Percentiles rank a stretch among this genome's conserved stretches.
These are phyloP conservation scores for Bombus waltoni DNA, from an alignment of 1,140 invertebrate species.

Conservation along the genomic window DNA sequence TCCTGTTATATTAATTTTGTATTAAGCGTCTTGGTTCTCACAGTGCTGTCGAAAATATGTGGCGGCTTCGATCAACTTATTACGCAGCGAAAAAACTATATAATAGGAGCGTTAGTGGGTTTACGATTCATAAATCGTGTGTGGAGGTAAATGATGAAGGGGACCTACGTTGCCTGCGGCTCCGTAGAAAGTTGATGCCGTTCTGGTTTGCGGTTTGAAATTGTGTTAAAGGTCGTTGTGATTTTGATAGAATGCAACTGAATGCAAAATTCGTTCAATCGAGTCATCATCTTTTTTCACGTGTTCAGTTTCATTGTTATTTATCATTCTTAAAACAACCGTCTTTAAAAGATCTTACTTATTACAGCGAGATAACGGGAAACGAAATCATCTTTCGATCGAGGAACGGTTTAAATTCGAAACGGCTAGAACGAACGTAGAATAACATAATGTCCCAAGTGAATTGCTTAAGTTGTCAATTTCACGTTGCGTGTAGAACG, in stretches of 20 bases:
- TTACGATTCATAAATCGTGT: neutral
- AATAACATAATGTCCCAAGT: neutral
- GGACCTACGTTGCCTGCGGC: slow-evolving; percentile 20
- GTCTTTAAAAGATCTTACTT: too few species aligned
- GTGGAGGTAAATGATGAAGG: slow-evolving; percentile 16
- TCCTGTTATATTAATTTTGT: neutral
- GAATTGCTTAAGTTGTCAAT: slow-evolving; percentile 8
- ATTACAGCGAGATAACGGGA: too few species aligned
- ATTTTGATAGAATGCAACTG: slow-evolving; percentile 5
- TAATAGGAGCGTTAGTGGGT: neutral
- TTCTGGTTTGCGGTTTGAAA: slow-evolving; percentile 36
- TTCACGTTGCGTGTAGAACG: neutral
- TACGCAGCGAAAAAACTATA: too few species aligned
- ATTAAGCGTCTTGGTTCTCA: neutral
- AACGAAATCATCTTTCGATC: neutral
- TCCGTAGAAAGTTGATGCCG: slow-evolving; percentile 40
- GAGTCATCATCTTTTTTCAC: too few species aligned
- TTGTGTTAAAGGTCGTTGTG: slow-evolving; percentile 37
- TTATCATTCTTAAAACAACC: too few species aligned
- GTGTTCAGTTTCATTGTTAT: neutral
- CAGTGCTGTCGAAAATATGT: neutral
- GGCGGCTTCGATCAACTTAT: neutral
- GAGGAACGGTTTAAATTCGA: neutral
- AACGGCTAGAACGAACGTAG: neutral
- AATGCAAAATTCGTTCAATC: slow-evolving; percentile 18